Evolutionary conservation across 2,113 vertebrate species (phyloP).

Genomic region (Notechis scutatus): DNA sequence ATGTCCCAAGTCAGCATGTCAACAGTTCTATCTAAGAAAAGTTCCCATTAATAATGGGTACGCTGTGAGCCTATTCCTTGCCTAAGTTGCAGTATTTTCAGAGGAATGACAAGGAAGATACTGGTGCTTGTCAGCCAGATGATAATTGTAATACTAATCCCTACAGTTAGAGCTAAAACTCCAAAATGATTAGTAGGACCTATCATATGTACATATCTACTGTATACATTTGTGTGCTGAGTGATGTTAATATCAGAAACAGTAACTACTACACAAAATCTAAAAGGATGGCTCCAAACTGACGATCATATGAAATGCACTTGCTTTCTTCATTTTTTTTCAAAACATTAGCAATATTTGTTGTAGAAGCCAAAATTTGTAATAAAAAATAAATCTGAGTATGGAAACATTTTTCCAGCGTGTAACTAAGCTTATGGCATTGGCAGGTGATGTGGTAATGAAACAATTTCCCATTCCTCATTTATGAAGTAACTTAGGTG

Average conservation of each 20-base stretch:
- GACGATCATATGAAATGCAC: background rate
- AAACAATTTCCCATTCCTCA: conserved; percentile 1
- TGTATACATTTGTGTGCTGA: background rate
- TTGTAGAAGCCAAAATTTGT: background rate
- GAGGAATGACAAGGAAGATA: background rate
- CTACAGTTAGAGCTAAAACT: background rate
- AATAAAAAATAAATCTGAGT: conserved; percentile 1
- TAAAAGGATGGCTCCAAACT: background rate
- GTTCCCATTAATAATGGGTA: background rate
- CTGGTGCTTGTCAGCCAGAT: background rate
- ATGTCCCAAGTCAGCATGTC: background rate
- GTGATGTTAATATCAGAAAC: no score
- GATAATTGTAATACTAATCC: background rate
- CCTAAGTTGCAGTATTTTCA: background rate
- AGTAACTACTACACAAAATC: background rate
- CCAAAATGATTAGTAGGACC: no score
- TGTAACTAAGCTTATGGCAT: background rate
- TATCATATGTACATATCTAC: no score
- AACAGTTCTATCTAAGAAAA: background rate
- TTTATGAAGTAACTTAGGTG: background rate
- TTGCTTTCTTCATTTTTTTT: conserved; percentile 2
- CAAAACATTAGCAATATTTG: background rate
- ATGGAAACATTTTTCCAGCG: background rate
- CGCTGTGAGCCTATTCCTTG: background rate
- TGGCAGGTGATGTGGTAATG: background rate